Evolutionary conservation across 2,797 vertebrate genomes (phyloP).

Genomic region (Pantherophis vulpinus): DNA sequence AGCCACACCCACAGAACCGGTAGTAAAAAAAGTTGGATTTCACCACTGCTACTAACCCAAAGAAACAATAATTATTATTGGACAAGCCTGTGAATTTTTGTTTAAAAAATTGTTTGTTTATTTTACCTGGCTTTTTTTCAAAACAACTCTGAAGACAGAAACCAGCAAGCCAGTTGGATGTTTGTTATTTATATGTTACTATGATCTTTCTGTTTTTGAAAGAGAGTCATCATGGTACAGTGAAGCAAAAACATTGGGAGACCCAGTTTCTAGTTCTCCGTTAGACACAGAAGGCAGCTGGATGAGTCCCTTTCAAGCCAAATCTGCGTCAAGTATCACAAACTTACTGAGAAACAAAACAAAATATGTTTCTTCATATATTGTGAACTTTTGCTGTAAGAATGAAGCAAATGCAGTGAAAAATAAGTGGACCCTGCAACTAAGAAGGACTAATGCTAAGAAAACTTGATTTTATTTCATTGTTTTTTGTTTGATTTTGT

Average conservation of each 20-base stretch:
- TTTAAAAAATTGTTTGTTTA: background rate
- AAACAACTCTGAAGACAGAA: background rate
- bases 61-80: background rate
- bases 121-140: background rate
- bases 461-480: background rate
- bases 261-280: background rate
- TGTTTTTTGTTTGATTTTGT: background rate
- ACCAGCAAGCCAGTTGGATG: background rate
- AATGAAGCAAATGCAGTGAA: background rate
- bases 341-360: background rate
- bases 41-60: background rate
- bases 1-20: no score
- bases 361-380: background rate
- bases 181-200: background rate
- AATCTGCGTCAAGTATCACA: background rate
- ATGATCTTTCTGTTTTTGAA: background rate
- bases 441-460: background rate
- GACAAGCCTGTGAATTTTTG: background rate
- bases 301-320: background rate
- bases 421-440: background rate
- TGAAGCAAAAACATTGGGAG: background rate
- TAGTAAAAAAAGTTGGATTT: no score
- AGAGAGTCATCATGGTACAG: background rate
- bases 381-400: background rate
- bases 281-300: background rate